These are phyloP conservation scores for Pristionchus fissidentatus DNA, from an alignment of 2,888 invertebrate species.

Conservation along the genomic window DNA sequence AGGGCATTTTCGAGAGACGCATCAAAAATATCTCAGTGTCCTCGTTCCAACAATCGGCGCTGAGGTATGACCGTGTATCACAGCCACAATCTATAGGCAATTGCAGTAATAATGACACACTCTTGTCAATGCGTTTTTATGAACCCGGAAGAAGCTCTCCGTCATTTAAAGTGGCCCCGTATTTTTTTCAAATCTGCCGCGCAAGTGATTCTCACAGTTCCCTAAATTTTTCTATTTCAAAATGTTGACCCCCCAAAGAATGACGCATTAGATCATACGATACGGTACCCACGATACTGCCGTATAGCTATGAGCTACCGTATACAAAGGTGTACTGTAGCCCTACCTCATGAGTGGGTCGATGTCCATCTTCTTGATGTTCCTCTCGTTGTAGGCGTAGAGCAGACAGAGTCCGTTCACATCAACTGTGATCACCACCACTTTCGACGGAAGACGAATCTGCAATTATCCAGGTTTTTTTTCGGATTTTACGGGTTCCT, in stretches of 20 bases:
- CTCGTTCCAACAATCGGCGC: too few relatives aligned
- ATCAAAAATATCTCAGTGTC: too few relatives aligned
- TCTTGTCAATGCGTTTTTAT: too few relatives aligned
- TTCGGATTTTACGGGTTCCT: neutral
- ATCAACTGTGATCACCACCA: conserved; percentile 52
- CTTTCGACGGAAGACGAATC: conserved; percentile 37
- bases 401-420: conserved; percentile 51
- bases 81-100: too few relatives aligned
- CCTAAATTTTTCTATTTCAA: neutral
- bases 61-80: too few relatives aligned
- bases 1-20: too few relatives aligned
- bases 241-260: too few relatives aligned
- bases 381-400: conserved; percentile 50
- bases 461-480: neutral
- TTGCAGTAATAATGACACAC: too few relatives aligned
- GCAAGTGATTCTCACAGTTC: neutral
- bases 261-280: too few relatives aligned
- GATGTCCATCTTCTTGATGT: conserved; percentile 44
- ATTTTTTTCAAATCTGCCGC: neutral
- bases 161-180: neutral
- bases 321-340: neutral
- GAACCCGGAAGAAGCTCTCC: too few relatives aligned
- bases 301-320: too few relatives aligned
- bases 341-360: conserved; percentile 29
- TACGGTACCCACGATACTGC: too few relatives aligned